Conservation (phyloP, 2,113 vertebrate species). For the Sylvilagus bachmani region DNA sequence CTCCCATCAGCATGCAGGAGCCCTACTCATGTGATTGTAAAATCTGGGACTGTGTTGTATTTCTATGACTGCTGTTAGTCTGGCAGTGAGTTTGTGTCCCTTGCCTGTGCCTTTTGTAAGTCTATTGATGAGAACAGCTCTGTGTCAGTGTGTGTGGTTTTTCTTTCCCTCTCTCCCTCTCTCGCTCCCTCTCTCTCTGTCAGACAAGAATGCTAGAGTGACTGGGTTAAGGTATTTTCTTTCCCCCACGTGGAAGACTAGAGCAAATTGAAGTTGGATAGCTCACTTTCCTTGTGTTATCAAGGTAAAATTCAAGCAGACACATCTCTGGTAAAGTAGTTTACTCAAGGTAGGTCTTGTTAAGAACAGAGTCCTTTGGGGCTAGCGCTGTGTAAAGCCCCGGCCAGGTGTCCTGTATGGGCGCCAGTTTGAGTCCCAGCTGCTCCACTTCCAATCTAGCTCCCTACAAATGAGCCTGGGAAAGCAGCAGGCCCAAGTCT, state of each 20-base stretch:
- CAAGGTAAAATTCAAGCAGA: not conserved
- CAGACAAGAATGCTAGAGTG: not conserved
- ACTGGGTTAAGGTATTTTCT: not conserved
- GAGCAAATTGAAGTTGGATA: not conserved
- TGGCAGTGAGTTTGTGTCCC: not conserved
- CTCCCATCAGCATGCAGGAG: not conserved
- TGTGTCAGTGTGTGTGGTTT: not conserved
- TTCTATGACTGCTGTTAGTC: not conserved
- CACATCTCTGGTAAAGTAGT: not conserved
- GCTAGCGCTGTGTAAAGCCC: no score
- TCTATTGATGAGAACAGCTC: not conserved
- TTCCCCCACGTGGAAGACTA: not conserved
- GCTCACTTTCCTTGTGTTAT: not conserved
- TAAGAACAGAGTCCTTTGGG: not conserved
- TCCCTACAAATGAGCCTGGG: no score
- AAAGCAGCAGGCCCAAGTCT: no score
- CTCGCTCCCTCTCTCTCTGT: not conserved
- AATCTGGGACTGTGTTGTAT: not conserved
- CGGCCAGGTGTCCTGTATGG: no score
- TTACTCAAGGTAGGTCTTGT: not conserved
- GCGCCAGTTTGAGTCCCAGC: no score
- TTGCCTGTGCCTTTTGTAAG: not conserved
- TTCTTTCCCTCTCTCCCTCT: no score
- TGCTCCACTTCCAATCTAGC: no score
- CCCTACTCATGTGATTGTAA: not conserved